Base-by-base conservation (phyloP, 2,888 invertebrate species). In the Loripinus fragilis region DNA sequence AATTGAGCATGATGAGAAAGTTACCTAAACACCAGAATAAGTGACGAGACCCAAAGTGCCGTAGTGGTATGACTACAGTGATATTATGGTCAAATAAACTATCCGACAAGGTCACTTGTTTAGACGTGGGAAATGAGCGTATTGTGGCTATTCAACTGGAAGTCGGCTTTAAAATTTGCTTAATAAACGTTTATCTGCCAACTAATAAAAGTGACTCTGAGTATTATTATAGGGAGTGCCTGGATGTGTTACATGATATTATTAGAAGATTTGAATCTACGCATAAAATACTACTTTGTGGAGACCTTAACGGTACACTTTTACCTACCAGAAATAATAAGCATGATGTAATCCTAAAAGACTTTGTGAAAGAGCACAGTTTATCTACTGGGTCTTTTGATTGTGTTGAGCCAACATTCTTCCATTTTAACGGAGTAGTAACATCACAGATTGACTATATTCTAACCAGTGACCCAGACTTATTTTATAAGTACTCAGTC, bases 371-470 rank as follows among this genome's bases (percentile, higher is more conserved):
- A 5, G 60, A 60, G 15, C 33, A 60, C 28, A 17, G 7, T 10
- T 60, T 60, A 20, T 60, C 60, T 2, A 60, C 60, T 8, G 33
- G 60, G 1, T 7, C 17, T 60, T 23, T 33, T 20, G 1, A 15
- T 20, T 17, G 1, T 5, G 2, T 17, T 8, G 60, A 60, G 10
- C 60, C 60, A 33, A 60, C 60, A 8, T 60, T 60, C 33, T 60
- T 12, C 33, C 60, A 60, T 60, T 60, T 60, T 60, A 60, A 60
- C 17, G 60, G 60, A 5, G 33, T 60, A 33, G 60, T 60, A 5
- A 33, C 60, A 1, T 60, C 60, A 60, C 60, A 60, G 28, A 60
- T n/a, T 52, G n/a, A n/a, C n/a, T n/a, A 52, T n/a, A 8, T 52
- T 25, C 52, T 52, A 2, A 2, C 25, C 23, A 52, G 25, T 25